Evolutionary conservation across 2,888 invertebrate genomes (phyloP).

Genomic region (Dusona sp.): DNA sequence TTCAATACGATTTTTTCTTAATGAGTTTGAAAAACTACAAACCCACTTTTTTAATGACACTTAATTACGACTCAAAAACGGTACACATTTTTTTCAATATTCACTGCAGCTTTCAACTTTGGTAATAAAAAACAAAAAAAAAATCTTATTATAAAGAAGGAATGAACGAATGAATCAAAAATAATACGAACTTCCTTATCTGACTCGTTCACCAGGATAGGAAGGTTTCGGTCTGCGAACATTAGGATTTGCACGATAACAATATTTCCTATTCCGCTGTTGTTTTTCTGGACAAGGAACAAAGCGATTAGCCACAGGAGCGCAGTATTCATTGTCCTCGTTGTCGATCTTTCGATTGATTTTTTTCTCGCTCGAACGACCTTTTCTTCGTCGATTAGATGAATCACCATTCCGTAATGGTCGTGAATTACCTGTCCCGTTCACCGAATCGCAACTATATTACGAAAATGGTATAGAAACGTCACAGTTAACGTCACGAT

Average conservation of each 20-base stretch:
- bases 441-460: slow-evolving; percentile 43
- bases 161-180: background rate
- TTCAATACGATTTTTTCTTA: background rate
- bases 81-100: background rate
- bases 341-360: slow-evolving; percentile 17
- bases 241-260: slow-evolving; percentile 47
- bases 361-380: slow-evolving; percentile 22
- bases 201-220: slow-evolving; percentile 36
- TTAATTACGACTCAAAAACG: background rate
- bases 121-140: background rate
- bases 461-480: background rate
- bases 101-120: slow-evolving; percentile 4
- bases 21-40: background rate
- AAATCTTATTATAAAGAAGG: background rate
- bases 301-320: slow-evolving; percentile 30
- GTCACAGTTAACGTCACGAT: background rate
- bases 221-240: background rate
- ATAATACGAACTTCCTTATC: slow-evolving; percentile 44
- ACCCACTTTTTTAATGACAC: slow-evolving; percentile 1
- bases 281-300: slow-evolving; percentile 37
- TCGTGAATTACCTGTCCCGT: slow-evolving; percentile 35
- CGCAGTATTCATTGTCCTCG: slow-evolving; percentile 44
- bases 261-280: slow-evolving; percentile 51
- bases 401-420: slow-evolving; percentile 57
- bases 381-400: slow-evolving; percentile 51